Evolutionary conservation across 2,888 invertebrate species (phyloP).

Genomic region (Caenorhabditis sp.): DNA sequence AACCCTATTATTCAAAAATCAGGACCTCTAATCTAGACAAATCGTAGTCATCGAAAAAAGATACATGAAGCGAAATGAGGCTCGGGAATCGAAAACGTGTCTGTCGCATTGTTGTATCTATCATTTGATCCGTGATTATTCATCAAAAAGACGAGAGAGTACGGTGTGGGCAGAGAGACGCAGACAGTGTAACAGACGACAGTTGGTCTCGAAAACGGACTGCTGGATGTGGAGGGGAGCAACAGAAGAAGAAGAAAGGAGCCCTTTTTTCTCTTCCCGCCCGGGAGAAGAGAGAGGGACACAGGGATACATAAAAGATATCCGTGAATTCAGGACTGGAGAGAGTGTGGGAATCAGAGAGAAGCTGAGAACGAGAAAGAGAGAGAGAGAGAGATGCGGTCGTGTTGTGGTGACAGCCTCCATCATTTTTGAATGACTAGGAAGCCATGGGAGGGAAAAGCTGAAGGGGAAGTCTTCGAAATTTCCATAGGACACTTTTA

Average conservation of each 20-base stretch:
- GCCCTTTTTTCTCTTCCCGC: constrained; percentile 28
- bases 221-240: background rate
- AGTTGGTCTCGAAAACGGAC: constrained; percentile 23
- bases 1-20: background rate
- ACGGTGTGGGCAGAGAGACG: constrained; percentile 4
- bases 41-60: background rate
- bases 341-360: constrained; percentile 8
- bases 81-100: background rate
- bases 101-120: constrained; percentile 53
- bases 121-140: constrained; percentile 60
- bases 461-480: background rate
- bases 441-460: constrained; percentile 14
- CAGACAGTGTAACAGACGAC: constrained; percentile 36
- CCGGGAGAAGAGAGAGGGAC: constrained; percentile 13
- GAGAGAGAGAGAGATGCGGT: constrained; percentile 33
- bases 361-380: constrained; percentile 23
- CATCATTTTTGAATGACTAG: constrained; percentile 57
- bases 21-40: background rate
- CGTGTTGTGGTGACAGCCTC: constrained; percentile 61
- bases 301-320: constrained; percentile 2
- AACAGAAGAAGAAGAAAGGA: constrained; percentile 3
- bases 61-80: background rate
- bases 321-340: background rate
- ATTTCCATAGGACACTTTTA: background rate
- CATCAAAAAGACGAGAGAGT: constrained; percentile 48